Evolutionary conservation across 2,113 vertebrate genomes (phyloP), one percentile per base, ranked within the genome.

Genomic region (Rhynchomys soricoides): DNA sequence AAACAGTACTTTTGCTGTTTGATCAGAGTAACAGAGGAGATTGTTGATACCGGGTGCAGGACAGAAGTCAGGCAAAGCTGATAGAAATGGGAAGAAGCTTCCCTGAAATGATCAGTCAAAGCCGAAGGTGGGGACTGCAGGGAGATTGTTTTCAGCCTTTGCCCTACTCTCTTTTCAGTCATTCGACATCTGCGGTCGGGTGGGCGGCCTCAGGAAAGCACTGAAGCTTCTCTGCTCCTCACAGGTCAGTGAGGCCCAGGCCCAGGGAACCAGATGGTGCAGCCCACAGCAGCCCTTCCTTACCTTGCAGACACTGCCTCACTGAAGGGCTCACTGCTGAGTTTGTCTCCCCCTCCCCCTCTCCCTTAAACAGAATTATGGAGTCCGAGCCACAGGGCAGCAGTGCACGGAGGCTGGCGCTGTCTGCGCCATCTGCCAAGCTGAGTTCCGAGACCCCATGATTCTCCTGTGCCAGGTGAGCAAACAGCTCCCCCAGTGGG

Each of bases 371-470:
- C 98, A 99, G 99, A 99, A 98, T 95, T 99, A 99, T 0, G 99
- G 99, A 17, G 98, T 99, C 89, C 99, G 99, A 95, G 99, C 99
- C 73, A 99, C 99, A 34, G 99, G 98, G 96, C 99, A 99, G 98
- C 99, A 99, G 98, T 99, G 99, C 98, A 99, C 97, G 1, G 99
- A 99, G 98, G 99, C 99, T 0, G 99, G 99, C 0, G 99, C 99
- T 24, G 98, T 99, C 98, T 99, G 99, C 91, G 99, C 99, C 90
- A 99, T 99, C 96, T 99, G 99, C 98, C 99, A 99, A 97, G 98
- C 99, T 0, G 99, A 99, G 94, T 99, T 99, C 98, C 99, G 99
- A 98, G 99, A 99, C 3, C 99, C 99, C 26, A 83, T 99, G 37
- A 99, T 99, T 93, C 99, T 99, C 0, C 98, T 99, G 95, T 99